Evolutionary conservation across 2,797 vertebrate genomes (phyloP), one percentile per base, ranked within the genome.

Genomic region (Tapera naevia): DNA sequence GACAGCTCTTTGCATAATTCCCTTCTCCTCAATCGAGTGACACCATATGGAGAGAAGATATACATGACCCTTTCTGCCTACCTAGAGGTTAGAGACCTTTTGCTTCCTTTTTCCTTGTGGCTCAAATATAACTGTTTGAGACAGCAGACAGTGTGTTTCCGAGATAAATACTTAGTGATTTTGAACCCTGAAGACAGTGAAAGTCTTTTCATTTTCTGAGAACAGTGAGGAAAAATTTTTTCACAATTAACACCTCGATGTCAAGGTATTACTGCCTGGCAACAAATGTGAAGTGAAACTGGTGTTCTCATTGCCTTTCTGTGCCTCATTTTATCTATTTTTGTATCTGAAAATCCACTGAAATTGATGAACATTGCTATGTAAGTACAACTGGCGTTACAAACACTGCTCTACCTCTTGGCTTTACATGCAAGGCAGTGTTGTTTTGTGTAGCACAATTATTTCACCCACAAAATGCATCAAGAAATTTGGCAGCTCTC

Each of bases 1-100:
- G 99, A 99, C 94, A 99, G 99, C 96, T 99, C 99, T 35, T 97
- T 99, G 86, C 99, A 99, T 95, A 99, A 99, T 97, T 99, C 99
- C 72, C 99, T 99, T 32, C 98, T 99, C 57, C 98, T 99, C 53
- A 99, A 99, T 95, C 97, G 99, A 53, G 98, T 99, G 90, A 99
- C 99, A 13, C 99, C 99, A 0, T 99, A 99, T 5, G 99, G 99
- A 95, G 99, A 99, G 97, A 99, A 99, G 98, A 99, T 99, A 96
- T 99, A 97, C 94, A 99, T 99, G 99, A 99, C 99, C 51, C 96
- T 99, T 88, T 99, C 99, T 30, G 99, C 99, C 21, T 99, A 99
- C 97, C 97, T 99, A 89, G 99, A 99, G 99, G 99, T 99, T 86
- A 97, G 98, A 88, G 21, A 50, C 23, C 32, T 28, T 18, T 18